phyloP scores from a whole-genome alignment of 2,888 invertebrate species.

The Drosophila siamana region DNA sequence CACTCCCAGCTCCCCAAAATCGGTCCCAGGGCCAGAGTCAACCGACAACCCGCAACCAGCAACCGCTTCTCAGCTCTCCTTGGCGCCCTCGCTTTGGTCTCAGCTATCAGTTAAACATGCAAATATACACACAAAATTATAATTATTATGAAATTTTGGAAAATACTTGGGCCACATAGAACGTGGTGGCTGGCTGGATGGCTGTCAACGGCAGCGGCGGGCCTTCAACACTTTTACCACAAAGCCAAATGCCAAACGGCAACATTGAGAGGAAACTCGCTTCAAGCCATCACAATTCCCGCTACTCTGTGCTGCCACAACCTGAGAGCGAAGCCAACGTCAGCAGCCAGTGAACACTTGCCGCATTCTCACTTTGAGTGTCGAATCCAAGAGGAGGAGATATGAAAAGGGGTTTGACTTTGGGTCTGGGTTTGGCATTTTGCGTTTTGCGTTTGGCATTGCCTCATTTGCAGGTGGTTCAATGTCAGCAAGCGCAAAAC shows the following conservation, averaged over 20 bases:
- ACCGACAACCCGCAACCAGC: not conserved
- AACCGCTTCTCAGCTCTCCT: conserved; percentile 4
- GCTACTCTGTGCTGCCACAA: not conserved
- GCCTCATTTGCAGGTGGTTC: conserved; percentile 56
- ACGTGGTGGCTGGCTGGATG: conserved; percentile 6
- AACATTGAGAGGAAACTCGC: conserved; percentile 32
- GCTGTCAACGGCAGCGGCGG: conserved; percentile 63
- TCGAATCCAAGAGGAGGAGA: conserved; percentile 1
- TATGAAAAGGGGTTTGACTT: conserved; percentile 13
- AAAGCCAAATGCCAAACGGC: conserved; percentile 69
- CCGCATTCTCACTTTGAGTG: conserved; percentile 65
- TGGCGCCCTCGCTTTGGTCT: not conserved
- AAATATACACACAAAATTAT: conserved; percentile 70
- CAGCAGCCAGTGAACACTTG: conserved; percentile 38
- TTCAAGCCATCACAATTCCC: conserved; percentile 22
- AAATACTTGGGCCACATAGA: conserved; percentile 42
- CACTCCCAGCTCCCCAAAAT: too few relatives aligned
- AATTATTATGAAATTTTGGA: conserved; percentile 75
- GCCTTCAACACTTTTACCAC: conserved; percentile 66
- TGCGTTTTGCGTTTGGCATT: conserved; percentile 7
- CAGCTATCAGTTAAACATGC: conserved; percentile 51
- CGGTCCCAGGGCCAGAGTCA: not conserved
- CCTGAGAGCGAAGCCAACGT: not conserved
- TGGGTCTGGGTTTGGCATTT: conserved; percentile 4
- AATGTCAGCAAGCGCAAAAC: conserved; percentile 12